Evolutionary conservation across 2,797 vertebrate species (phyloP).

Genomic region (Fringilla coelebs): DNA sequence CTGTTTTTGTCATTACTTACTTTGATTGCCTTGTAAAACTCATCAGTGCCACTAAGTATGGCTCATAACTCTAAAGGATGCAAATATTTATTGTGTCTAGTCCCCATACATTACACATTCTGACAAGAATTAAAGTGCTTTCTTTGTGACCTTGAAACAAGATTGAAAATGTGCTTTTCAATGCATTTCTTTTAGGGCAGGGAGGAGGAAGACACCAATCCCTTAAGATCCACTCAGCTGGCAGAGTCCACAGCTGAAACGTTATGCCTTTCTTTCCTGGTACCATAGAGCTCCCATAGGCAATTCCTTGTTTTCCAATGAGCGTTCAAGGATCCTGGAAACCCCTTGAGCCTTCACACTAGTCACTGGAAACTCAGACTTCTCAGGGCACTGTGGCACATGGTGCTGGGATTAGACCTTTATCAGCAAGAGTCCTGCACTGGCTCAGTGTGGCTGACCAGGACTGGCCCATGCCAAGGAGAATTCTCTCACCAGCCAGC

Average conservation of each 20-base stretch:
- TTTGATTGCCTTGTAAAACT: not conserved
- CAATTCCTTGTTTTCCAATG: not conserved
- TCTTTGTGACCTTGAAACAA: not conserved
- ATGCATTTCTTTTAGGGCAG: not conserved
- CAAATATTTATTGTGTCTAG: not conserved
- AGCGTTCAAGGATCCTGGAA: not conserved
- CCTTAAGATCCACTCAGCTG: not conserved
- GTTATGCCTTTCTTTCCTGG: not conserved
- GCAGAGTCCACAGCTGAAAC: not conserved
- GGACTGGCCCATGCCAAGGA: fast-evolving
- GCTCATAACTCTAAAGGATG: not conserved
- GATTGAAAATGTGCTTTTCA: not conserved
- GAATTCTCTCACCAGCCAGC: not conserved
- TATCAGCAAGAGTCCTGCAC: not conserved
- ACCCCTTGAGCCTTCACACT: not conserved
- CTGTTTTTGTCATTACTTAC: not conserved
- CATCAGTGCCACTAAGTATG: not conserved
- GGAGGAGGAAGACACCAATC: not conserved
- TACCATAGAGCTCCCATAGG: not conserved
- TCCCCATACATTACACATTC: not conserved
- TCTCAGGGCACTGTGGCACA: not conserved
- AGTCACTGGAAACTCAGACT: not conserved
- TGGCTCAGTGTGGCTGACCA: not conserved
- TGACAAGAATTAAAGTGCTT: not conserved
- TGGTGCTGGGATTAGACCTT: not conserved